Conservation (phyloP, 2,888 invertebrate genomes). For the Allolobophora icterica region DNA sequence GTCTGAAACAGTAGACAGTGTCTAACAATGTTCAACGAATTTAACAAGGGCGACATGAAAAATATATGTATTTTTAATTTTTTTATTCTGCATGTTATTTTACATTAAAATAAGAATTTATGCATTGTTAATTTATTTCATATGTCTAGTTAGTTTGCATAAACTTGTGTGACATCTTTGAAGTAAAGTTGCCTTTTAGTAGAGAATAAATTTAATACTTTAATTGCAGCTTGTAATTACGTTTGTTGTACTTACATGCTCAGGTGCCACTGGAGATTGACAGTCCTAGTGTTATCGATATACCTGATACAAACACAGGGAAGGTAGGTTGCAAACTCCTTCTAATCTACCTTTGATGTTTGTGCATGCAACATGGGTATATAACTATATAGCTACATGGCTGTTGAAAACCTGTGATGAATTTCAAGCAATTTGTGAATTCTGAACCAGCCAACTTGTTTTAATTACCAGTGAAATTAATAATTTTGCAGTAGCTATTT, state of each 20-base stretch:
- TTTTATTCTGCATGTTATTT: neutral
- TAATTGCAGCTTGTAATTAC: too few species aligned
- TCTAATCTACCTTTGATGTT: neutral
- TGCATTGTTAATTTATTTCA: neutral
- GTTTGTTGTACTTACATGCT: neutral
- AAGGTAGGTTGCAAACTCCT: constrained; percentile 37
- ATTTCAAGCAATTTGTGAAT: neutral
- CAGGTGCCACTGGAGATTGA: constrained; percentile 44
- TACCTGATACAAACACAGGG: constrained; percentile 41
- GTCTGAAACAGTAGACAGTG: neutral
- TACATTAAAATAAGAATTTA: neutral
- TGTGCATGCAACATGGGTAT: neutral
- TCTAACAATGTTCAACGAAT: neutral
- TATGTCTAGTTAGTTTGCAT: neutral
- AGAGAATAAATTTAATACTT: neutral
- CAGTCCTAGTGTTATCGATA: constrained; percentile 35
- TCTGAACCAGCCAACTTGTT: neutral
- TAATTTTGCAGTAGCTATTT: neutral
- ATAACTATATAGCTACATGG: neutral
- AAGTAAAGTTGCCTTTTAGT: neutral
- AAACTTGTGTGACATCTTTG: neutral
- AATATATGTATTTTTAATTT: neutral
- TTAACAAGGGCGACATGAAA: neutral
- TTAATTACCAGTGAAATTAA: neutral
- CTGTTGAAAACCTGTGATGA: neutral